These are phyloP conservation scores for Mycteria americana DNA, from an alignment of 2,797 vertebrate species.

Conservation along the genomic window DNA sequence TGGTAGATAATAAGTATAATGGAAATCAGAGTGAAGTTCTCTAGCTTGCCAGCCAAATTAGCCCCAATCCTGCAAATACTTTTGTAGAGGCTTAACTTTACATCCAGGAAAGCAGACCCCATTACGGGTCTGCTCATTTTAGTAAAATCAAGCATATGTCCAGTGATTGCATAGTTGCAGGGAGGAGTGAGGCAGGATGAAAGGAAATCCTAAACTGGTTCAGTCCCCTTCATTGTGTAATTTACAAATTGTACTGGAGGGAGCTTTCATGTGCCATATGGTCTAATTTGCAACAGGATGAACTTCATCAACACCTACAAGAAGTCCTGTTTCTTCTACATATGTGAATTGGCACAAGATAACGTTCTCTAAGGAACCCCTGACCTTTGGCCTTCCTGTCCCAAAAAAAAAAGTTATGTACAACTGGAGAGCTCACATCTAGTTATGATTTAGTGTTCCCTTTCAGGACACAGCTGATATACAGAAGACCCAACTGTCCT, in stretches of 20 bases:
- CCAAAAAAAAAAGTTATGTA: neutral
- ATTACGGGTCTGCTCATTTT: neutral
- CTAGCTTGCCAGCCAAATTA: neutral
- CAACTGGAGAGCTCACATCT: neutral
- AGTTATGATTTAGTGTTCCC: neutral
- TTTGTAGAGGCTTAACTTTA: neutral
- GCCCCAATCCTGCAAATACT: neutral
- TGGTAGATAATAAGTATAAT: neutral
- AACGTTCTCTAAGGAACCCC: neutral
- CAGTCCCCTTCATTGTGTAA: neutral
- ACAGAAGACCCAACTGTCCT: neutral
- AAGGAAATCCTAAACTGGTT: conserved; percentile 13
- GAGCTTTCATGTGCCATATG: neutral
- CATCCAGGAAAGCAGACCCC: neutral
- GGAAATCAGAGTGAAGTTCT: neutral
- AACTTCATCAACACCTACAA: neutral
- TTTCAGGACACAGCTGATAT: neutral
- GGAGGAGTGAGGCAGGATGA: neutral
- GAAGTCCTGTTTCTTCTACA: neutral
- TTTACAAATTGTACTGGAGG: neutral
- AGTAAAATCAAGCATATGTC: neutral
- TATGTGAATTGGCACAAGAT: neutral
- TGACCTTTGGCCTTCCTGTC: neutral
- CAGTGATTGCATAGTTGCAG: neutral
- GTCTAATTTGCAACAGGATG: neutral